These are phyloP conservation scores for Glyptemys insculpta DNA, from an alignment of 2,797 vertebrate species.

Conservation along the genomic window DNA sequence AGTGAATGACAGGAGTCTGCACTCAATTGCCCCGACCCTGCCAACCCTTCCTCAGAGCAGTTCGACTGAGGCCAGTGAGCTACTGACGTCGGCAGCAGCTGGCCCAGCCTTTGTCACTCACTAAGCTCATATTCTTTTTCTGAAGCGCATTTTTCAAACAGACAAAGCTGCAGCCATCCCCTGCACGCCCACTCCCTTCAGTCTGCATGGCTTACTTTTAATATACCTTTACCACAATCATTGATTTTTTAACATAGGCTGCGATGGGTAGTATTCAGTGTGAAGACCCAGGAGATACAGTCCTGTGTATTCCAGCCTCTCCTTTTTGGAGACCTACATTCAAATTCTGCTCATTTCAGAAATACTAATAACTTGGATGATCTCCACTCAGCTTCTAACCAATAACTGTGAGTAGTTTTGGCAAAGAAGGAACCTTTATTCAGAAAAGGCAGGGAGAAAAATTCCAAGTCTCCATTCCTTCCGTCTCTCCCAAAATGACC, in stretches of 20 bases:
- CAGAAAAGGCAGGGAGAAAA: neutral
- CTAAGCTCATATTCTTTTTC: neutral
- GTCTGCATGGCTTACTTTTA: neutral
- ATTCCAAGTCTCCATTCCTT: neutral
- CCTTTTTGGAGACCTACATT: neutral
- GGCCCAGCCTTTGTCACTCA: neutral
- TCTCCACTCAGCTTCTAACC: neutral
- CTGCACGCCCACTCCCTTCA: neutral
- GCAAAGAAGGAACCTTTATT: neutral
- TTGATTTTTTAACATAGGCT: neutral
- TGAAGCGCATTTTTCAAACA: neutral
- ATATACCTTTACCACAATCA: neutral
- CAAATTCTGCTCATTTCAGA: neutral
- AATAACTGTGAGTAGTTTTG: neutral
- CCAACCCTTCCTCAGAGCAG: neutral
- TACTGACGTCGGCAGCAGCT: neutral
- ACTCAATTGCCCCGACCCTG: neutral
- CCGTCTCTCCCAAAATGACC: neutral
- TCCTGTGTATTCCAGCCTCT: neutral
- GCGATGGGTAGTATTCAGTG: neutral
- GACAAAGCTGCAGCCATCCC: fast-evolving
- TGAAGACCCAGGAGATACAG: neutral
- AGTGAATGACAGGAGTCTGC: neutral
- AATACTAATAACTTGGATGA: neutral
- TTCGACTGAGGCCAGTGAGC: neutral